Percentiles rank a stretch among this genome's conserved stretches.
phyloP scores from a whole-genome alignment of 2,113 vertebrate genomes.

The Phaethon lepturus region DNA sequence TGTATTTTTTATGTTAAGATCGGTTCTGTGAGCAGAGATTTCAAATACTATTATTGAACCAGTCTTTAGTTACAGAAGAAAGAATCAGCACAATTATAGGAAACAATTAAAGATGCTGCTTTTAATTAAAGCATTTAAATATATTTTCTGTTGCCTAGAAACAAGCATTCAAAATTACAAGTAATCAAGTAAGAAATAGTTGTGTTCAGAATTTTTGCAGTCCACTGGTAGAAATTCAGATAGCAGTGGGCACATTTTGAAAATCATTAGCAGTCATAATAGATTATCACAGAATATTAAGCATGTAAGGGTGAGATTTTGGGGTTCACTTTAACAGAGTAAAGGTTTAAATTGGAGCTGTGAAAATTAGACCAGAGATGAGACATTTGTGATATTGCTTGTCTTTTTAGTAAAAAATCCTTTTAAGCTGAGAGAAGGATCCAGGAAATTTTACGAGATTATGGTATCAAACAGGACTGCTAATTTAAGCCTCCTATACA shows the following conservation, averaged over 20 bases:
- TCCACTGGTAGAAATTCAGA: background rate
- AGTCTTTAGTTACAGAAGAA: conserved; percentile 23
- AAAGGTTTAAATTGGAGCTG: conserved; percentile 22
- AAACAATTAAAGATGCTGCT: conserved; percentile 52
- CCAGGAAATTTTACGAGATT: background rate
- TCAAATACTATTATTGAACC: conserved; percentile 36
- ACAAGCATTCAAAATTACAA: conserved; percentile 34
- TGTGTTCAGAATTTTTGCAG: background rate
- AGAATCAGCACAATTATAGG: background rate
- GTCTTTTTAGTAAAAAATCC: background rate
- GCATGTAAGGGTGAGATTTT: background rate
- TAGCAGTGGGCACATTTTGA: background rate
- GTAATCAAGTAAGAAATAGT: conserved; percentile 13
- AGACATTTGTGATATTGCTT: background rate
- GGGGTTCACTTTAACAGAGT: background rate
- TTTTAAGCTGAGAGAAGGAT: background rate
- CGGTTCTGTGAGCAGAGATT: conserved; percentile 1
- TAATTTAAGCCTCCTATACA: background rate
- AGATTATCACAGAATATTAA: conserved; percentile 25
- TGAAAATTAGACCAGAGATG: background rate
- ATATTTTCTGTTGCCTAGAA: conserved; percentile 29
- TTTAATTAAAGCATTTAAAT: conserved; percentile 55
- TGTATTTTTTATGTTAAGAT: background rate
- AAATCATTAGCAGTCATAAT: conserved; percentile 15
- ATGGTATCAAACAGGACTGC: background rate